Evolutionary conservation across 2,888 invertebrate species (phyloP), one percentile per base, ranked within the genome.

Genomic region (Dorcus hopei): DNA sequence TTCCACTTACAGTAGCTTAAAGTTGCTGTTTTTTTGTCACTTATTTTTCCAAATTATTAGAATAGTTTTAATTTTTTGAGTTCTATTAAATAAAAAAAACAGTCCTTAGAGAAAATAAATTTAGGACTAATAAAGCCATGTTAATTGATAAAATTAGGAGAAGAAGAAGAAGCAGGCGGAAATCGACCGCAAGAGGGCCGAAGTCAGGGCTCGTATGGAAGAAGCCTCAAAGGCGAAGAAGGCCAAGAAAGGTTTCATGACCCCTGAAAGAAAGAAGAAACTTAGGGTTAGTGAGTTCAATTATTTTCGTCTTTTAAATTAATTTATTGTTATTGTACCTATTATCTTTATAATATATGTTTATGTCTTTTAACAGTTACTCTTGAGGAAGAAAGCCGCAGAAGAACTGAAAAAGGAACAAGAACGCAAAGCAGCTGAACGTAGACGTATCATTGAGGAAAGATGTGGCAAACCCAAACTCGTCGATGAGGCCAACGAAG

Each of bases 191-290:
- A 96, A 97, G 87, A 94, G 97, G 84, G 97, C 97, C 79, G 97
- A 97, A 83, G 97, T 97, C 82, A 91, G 97, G 82, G 94, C 94
- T 85, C 95, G 97, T 80, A 92, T 97, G 87, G 97, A 98, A 84
- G 97, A 97, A 82, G 95, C 96, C 82, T 95, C 96, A 81, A 94
- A 95, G 80, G 95, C 94, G 80, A 97, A 97, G 85, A 97, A 96
- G 85, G 95, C 95, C 80, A 98, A 98, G 91, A 98, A 97, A 85
- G 98, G 98, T 88, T 97, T 98, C 90, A 97, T 97, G 95, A 97
- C 98, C 77, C 97, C 97, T 65, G 97, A 98, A 84, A 95, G 98
- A 84, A 98, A 98, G 93, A 98, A 97, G 93, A 97, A 97, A 83
- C 94, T 98, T 79, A 91, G 97, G 88, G 97, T 97, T 79, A 85